phyloP scores from a whole-genome alignment of 2,113 vertebrate genomes.

The Eleginops maclovinus region DNA sequence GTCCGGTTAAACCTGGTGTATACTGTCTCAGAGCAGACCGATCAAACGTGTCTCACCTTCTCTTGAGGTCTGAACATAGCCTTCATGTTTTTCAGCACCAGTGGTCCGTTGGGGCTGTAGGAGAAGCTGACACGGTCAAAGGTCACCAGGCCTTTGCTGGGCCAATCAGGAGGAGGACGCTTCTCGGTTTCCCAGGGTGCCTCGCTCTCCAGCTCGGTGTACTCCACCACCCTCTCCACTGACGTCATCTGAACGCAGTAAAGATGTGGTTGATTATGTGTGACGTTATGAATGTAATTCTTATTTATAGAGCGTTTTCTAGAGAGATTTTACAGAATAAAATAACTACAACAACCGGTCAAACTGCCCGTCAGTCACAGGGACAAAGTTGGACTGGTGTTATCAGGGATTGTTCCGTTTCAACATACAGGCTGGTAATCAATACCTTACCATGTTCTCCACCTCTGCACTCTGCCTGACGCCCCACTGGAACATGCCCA shows the following conservation, averaged over 20 bases:
- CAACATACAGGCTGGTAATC: no score
- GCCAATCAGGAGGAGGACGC: slow-evolving; percentile 90
- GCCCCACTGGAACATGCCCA: slow-evolving; percentile 97
- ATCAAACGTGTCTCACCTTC: slow-evolving; percentile 83
- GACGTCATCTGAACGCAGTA: slow-evolving; percentile 91
- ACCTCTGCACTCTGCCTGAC: slow-evolving; percentile 96
- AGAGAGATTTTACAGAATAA: no score
- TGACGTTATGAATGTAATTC: no score
- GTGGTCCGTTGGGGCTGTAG: slow-evolving; percentile 88
- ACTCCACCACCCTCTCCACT: slow-evolving; percentile 94
- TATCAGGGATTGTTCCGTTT: no score
- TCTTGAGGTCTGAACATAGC: slow-evolving; percentile 86
- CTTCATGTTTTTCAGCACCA: slow-evolving; percentile 83
- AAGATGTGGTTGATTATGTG: no score
- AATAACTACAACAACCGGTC: no score
- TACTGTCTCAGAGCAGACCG: no score
- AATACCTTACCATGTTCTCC: slow-evolving; percentile 92
- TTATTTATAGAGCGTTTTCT: no score
- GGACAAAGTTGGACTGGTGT: no score
- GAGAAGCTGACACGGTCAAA: slow-evolving; percentile 93
- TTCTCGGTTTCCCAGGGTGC: slow-evolving; percentile 91
- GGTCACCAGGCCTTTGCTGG: slow-evolving; percentile 87
- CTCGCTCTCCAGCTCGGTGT: slow-evolving; percentile 93
- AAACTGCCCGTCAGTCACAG: no score
- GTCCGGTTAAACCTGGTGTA: not conserved